Base-by-base conservation (phyloP, 2,113 vertebrate species). In the Otocyon megalotis region DNA sequence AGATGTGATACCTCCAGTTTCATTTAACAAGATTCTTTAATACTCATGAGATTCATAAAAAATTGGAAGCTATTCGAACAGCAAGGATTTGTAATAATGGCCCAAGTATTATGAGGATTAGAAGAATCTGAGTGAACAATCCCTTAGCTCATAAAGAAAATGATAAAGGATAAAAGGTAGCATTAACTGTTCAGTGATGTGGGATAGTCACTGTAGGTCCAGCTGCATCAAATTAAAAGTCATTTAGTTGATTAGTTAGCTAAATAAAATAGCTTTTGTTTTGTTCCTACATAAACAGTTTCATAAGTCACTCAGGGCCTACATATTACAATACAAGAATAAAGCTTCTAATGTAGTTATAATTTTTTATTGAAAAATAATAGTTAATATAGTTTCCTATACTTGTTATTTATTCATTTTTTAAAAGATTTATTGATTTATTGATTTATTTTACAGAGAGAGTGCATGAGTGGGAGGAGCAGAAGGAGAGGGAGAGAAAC, bases 121-220 rank as follows among this genome's bases (percentile, higher is more conserved):
- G 97, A 98, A 94, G 94, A 98, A 97, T 98, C 76, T 96, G 91
- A 98, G 97, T 98, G 98, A 98, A 98, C 97, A 98, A 98, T 99
- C 98, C 98, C 97, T 98, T 80, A 97, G 97, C 98, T 99, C 98
- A 98, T 98, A 98, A 98, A 98, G 97, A 97, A 98, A 98, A 98
- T 96, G 11, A 97, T 97, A 96, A 98, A 97, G 67, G 90, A 98
- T 98, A 97, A 98, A 98, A 98, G 82, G 63, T 82, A 97, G 84
- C 76, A 96, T 98, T 98, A 98, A 95, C 93, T 98, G 35, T 97
- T 97, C 85, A 96, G 91, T 3, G 91, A 93, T 97, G 94, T 95
- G 83, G 94, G 84, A 65, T 32, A 65, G 65, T 92, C 92, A 26
- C 35, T 97, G 13, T 94, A 65, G 37, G 43, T 92, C 82, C 13